These are phyloP conservation scores for Leptopilina drosophilae DNA, from an alignment of 2,888 invertebrate genomes.

Conservation along the genomic window DNA sequence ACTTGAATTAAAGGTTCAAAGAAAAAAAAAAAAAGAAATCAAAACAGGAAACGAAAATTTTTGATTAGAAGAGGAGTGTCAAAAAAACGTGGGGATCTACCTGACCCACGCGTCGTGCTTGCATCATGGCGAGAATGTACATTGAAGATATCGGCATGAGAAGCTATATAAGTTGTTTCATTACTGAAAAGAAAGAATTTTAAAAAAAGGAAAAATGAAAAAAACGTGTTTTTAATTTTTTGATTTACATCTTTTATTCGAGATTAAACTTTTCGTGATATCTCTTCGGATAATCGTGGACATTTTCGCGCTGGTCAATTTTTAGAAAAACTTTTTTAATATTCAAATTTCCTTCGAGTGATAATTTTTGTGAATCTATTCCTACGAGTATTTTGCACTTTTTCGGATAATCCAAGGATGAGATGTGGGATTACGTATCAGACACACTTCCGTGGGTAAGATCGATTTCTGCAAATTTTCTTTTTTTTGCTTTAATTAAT, in stretches of 20 bases:
- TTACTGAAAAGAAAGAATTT: background rate
- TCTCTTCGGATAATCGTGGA: no score
- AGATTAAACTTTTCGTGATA: no score
- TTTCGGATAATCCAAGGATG: constrained; percentile 3
- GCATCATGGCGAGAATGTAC: constrained; percentile 37
- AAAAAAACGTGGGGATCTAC: constrained; percentile 30
- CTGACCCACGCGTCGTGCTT: constrained; percentile 37
- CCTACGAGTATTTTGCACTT: no score
- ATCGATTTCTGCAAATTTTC: background rate
- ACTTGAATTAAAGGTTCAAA: no score
- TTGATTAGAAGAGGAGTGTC: constrained; percentile 17
- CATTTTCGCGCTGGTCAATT: no score
- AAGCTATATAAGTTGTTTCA: constrained; percentile 2
- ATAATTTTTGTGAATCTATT: constrained; percentile 15
- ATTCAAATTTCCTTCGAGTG: background rate
- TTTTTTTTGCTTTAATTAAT: no score
- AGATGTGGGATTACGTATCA: constrained; percentile 27
- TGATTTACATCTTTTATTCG: background rate
- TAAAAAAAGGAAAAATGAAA: background rate
- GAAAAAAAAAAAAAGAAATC: no score
- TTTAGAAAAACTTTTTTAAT: no score
- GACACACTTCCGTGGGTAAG: background rate
- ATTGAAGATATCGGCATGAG: constrained; percentile 24
- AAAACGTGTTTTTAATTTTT: background rate
- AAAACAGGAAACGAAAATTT: background rate